phyloP scores from a whole-genome alignment of 2,888 invertebrate genomes.

The Chironomus riparius region DNA sequence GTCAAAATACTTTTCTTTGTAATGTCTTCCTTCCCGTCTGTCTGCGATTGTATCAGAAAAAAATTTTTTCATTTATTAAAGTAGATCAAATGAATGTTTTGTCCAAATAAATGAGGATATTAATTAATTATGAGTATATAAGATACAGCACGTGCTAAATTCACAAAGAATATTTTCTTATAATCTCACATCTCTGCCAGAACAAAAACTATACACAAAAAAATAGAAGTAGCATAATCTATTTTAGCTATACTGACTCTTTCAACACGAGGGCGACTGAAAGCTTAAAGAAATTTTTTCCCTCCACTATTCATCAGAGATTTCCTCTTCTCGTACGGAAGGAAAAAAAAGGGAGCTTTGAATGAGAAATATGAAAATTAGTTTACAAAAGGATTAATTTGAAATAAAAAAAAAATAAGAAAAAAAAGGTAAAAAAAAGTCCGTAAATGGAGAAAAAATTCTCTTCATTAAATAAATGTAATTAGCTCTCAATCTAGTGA shows the following conservation, averaged over 20 bases:
- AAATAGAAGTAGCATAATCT: neutral
- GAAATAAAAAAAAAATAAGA: too few relatives aligned
- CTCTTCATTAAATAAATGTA: neutral
- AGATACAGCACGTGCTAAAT: neutral
- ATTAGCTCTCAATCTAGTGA: neutral
- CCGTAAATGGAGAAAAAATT: too few relatives aligned
- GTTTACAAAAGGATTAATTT: neutral
- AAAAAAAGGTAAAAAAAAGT: too few relatives aligned
- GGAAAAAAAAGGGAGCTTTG: neutral
- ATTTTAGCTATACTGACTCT: too few relatives aligned
- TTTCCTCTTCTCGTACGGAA: neutral
- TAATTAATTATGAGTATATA: neutral
- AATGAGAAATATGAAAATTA: neutral
- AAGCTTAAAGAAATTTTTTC: too few relatives aligned
- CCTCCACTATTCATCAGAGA: neutral
- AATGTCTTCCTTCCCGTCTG: too few relatives aligned
- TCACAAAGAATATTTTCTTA: neutral
- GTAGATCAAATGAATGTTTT: too few relatives aligned
- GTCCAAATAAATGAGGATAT: neutral
- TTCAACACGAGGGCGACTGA: too few relatives aligned
- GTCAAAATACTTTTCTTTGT: too few relatives aligned
- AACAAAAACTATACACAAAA: neutral
- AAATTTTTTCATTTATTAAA: too few relatives aligned
- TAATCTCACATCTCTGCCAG: neutral
- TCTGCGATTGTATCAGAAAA: too few relatives aligned